phyloP scores from a whole-genome alignment of 2,888 invertebrate species.

The Drosophila limbata region DNA sequence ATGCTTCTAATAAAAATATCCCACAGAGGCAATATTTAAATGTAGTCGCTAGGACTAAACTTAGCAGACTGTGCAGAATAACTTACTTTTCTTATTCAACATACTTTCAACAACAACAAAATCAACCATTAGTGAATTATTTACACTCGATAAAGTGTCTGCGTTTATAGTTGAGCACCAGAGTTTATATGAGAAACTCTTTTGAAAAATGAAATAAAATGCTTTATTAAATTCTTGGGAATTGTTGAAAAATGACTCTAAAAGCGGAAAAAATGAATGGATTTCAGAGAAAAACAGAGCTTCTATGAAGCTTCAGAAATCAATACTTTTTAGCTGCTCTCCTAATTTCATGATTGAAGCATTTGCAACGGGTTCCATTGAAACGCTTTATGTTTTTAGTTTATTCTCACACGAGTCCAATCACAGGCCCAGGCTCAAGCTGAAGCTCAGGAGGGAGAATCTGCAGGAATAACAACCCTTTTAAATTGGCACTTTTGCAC shows the following conservation, averaged over 20 bases:
- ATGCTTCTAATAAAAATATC: constrained; percentile 5
- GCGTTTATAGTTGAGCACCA: too few relatives aligned
- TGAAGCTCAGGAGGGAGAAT: constrained; percentile 5
- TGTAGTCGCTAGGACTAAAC: not conserved
- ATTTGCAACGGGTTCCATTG: not conserved
- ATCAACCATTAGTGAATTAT: too few relatives aligned
- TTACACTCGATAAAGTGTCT: too few relatives aligned
- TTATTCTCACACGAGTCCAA: not conserved
- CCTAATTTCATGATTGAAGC: not conserved
- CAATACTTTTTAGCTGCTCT: constrained; percentile 1
- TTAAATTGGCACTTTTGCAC: constrained; percentile 22
- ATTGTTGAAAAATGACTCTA: too few relatives aligned
- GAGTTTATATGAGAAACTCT: too few relatives aligned
- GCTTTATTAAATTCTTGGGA: too few relatives aligned
- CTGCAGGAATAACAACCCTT: constrained; percentile 41
- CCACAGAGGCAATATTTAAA: constrained; percentile 10
- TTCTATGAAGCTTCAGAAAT: not conserved
- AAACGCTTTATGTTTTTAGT: constrained; percentile 8
- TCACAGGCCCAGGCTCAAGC: not conserved
- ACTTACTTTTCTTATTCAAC: too few relatives aligned
- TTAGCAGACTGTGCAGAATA: not conserved
- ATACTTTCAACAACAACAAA: too few relatives aligned
- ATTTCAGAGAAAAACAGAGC: not conserved
- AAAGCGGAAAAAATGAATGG: not conserved
- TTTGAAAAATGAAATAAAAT: too few relatives aligned